phyloP scores from a whole-genome alignment of 2,888 invertebrate genomes.

The Venustoraphidia nigricollis region DNA sequence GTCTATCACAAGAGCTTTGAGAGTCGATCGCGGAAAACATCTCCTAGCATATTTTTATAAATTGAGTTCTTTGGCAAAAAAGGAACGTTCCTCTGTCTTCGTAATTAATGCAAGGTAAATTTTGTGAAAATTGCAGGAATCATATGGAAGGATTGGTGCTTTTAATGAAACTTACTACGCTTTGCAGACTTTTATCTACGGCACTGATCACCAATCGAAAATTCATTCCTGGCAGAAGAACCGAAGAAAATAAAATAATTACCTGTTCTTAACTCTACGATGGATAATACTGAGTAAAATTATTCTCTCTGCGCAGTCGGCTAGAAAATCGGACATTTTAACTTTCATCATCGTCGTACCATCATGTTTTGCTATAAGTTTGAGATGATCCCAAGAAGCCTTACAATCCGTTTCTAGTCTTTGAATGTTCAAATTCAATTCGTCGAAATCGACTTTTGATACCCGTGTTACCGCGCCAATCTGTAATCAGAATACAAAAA shows the following conservation, averaged over 20 bases:
- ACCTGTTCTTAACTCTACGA: slow-evolving; percentile 81
- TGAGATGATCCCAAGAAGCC: slow-evolving; percentile 91
- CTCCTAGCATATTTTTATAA: too few species aligned
- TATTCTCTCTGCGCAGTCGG: slow-evolving; percentile 94
- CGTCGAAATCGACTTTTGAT: slow-evolving; percentile 91
- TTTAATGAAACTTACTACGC: too few species aligned
- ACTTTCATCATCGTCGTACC: slow-evolving; percentile 76
- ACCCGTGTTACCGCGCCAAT: slow-evolving; percentile 82
- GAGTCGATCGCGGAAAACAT: too few species aligned
- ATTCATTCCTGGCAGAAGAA: too few species aligned
- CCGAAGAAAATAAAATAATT: slow-evolving; percentile 9
- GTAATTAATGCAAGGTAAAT: too few species aligned
- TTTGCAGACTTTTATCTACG: too few species aligned
- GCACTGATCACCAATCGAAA: too few species aligned
- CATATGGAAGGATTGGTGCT: too few species aligned
- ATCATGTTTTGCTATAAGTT: slow-evolving; percentile 90
- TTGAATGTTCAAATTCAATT: slow-evolving; percentile 67
- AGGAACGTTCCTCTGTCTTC: too few species aligned
- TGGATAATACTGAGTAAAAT: slow-evolving; percentile 86
- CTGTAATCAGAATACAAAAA: slow-evolving; percentile 28
- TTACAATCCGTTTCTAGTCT: slow-evolving; percentile 93
- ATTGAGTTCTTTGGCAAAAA: too few species aligned
- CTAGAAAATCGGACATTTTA: slow-evolving; percentile 89
- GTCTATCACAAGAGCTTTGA: too few species aligned
- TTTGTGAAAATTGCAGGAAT: too few species aligned